Evolutionary conservation across 92 coral and sea anemone species (phyloP), one percentile per base, ranked within the genome.

Genomic region (Epizoanthus illoricatus): DNA sequence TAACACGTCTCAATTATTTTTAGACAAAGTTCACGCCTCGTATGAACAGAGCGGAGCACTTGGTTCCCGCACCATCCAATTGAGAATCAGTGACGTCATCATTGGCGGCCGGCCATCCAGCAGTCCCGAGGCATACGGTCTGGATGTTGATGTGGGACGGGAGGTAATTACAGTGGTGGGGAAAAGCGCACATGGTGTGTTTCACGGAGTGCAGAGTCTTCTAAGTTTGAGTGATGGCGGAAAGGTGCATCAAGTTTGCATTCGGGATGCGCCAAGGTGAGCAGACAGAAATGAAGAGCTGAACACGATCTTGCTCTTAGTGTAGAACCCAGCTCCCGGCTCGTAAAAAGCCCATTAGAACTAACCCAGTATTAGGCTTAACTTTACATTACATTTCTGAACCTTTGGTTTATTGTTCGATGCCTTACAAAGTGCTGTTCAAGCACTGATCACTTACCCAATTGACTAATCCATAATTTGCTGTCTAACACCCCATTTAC

Each of bases 111-210:
- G 71, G 47, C 49, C 49, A 45, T 71, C 70, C n/a, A 67, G 73
- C 63, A 71, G 75, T 62, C 81, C 80, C 40, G 98, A 95, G 75
- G 87, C 93, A 8, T 95, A 95, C 90, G 79, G 76, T 54, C 62
- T 95, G 57, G 78, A 84, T 43, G 94, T 93, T 18, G 89, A 90
- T 60, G 90, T 81, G 36, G 19, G 24, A n/a, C 71, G 75, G 12
- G 80, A 86, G 64, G 73, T 69, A 39, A 85, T 95, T 12, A 84
- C 69, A 11, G 93, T 95, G 13, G 75, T 80, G 43, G 98, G 97
- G 15, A 82, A 76, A 3, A 79, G 88, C n/a, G 67, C 93, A 5
- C 78, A 67, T 3, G 98, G 87, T 17, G 92, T 89, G 41, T 91
- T 91, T 87, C 81, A 88, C 80, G 95, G 90, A 3, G 62, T 89